Conservation (phyloP, 2,113 vertebrate species). For the Phrynosoma platyrhinos region DNA sequence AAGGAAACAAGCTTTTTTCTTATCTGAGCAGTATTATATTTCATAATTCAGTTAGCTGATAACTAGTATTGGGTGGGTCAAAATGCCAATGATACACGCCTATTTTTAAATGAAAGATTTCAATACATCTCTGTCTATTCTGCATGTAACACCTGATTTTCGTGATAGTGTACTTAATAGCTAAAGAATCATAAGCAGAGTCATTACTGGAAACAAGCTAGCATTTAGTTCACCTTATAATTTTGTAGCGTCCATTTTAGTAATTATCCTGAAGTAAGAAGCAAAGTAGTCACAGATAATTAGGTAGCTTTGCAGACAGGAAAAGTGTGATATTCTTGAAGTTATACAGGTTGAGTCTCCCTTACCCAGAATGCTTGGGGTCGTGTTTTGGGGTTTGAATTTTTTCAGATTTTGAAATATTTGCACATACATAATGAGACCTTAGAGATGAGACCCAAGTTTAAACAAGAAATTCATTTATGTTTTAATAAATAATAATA, state of each 20-base stretch:
- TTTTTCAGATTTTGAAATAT: too few species aligned
- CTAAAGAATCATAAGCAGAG: not conserved
- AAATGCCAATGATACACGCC: not conserved
- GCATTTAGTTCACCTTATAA: not conserved
- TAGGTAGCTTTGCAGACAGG: constrained; percentile 20
- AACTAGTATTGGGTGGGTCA: not conserved
- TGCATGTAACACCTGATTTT: constrained; percentile 9
- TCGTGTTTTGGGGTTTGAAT: too few species aligned
- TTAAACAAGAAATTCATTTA: too few species aligned
- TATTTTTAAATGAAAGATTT: constrained; percentile 1
- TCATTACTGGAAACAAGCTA: constrained; percentile 14
- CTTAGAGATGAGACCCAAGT: too few species aligned
- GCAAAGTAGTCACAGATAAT: not conserved
- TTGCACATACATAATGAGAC: too few species aligned
- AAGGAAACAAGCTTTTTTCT: not conserved
- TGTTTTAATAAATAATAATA: too few species aligned
- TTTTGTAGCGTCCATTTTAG: not conserved
- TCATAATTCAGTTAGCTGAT: not conserved
- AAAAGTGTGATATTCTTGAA: not conserved
- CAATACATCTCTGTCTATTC: not conserved
- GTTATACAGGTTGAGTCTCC: too few species aligned
- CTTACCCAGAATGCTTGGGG: too few species aligned
- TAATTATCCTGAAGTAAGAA: not conserved
- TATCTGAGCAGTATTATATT: not conserved
- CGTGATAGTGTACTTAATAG: constrained; percentile 16